Evolutionary conservation across 2,888 invertebrate species (phyloP), one percentile per base, ranked within the genome.

Genomic region (Luperina testacea): DNA sequence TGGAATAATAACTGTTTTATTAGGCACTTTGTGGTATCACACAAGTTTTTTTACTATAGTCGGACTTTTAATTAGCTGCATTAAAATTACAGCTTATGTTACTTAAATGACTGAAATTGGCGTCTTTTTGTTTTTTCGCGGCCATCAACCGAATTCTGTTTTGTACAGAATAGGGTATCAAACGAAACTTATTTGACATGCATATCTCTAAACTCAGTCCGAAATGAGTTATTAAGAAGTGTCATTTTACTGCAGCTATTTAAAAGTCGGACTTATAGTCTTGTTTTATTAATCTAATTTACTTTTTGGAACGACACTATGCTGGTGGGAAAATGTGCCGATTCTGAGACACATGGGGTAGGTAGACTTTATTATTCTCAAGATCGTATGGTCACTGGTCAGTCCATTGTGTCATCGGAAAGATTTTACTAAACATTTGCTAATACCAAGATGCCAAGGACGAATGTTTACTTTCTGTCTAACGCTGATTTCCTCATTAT

Each of bases 391-490:
- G 17, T 64, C 13, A 17, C 3, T 20, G 42, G 17, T 64, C 13
- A 17, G 64, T 20, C 48, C 11, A 13, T 74, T 38, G 27, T 48
- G 24, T 24, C 71, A 74, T 15, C 9, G 20, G 13, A 42, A 51
- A 51, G 17, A 67, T 67, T 64, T 53, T 1, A 67, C 8, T 6
- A 42, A 24, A n/a, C 59, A 53, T 17, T 24, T 61, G 53, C 27
- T 27, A 38, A 38, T 42, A 32, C 7, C 1, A 53, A 77, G 45
- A 77, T 82, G 61, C 53, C 83, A 82, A 82, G 67, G 77, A 68
- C 53, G 13, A 51, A 82, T 45, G 32, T 53, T 38, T 38, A 67
- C 61, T 82, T 68, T 82, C 53, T 77, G 82, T 45, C 5, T 38
- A 17, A 27, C 59, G 24, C 9, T 5, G 45, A 24, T 76, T 75